Percentiles rank a stretch among this genome's conserved stretches.
Conservation (phyloP, 2,888 invertebrate species). For the Caenorhabditis sp. region DNA sequence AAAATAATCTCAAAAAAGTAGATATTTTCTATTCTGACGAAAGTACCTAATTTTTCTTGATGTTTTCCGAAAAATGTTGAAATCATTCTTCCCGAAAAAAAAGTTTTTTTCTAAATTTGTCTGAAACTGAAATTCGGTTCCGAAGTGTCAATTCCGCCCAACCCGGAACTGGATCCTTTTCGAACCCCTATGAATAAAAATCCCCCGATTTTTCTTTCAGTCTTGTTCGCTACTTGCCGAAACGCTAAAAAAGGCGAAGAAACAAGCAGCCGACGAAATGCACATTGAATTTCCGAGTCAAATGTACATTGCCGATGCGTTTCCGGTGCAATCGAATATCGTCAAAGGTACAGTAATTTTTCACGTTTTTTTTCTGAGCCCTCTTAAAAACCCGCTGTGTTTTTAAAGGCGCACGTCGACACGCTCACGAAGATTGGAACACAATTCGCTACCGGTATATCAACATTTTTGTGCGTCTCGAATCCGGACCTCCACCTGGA, state of each 20-base stretch:
- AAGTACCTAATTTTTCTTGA: too few species aligned
- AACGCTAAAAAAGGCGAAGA: constrained; percentile 60
- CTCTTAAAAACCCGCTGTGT: too few species aligned
- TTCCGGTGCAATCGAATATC: constrained; percentile 64
- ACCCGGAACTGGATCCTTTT: neutral
- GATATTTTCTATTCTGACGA: too few species aligned
- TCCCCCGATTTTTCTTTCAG: neutral
- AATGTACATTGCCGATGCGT: constrained; percentile 69
- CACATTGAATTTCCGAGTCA: constrained; percentile 60
- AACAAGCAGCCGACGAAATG: constrained; percentile 63
- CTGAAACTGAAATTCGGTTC: too few species aligned
- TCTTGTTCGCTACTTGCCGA: constrained; percentile 55
- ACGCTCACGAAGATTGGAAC: constrained; percentile 67
- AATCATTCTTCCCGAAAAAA: too few species aligned
- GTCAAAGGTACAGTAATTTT: constrained; percentile 56
- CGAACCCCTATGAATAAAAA: neutral
- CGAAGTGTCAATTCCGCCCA: neutral
- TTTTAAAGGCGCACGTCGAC: constrained; percentile 61
- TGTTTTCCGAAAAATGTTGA: too few species aligned
- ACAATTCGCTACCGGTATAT: constrained; percentile 66
- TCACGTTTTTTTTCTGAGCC: too few species aligned
- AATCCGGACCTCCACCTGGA: constrained; percentile 52
- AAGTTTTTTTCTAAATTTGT: too few species aligned
- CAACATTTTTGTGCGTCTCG: constrained; percentile 66
- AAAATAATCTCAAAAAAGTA: too few species aligned